phyloP scores from a whole-genome alignment of 2,113 vertebrate genomes.

The Tetrax tetrax region DNA sequence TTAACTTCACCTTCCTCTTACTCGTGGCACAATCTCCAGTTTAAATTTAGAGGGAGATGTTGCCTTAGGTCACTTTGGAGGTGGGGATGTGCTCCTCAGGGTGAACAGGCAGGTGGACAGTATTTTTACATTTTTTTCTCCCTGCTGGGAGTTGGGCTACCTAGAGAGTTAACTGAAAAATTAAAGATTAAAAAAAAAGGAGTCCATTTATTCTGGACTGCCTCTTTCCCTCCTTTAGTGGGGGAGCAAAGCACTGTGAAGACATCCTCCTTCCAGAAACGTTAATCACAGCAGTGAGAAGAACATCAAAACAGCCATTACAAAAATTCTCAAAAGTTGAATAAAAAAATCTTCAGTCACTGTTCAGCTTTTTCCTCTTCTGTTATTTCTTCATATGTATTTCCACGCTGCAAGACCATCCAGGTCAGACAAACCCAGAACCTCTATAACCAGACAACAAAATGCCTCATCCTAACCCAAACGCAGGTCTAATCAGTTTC shows the following conservation, averaged over 20 bases:
- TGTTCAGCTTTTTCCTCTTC: not conserved
- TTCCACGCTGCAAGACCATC: not conserved
- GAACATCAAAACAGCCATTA: not conserved
- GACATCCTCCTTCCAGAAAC: not conserved
- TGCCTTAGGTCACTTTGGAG: slow-evolving; percentile 36
- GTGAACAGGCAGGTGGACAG: slow-evolving; percentile 22
- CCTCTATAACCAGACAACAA: not conserved
- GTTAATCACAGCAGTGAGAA: not conserved
- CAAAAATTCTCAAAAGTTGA: not conserved
- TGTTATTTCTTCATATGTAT: too few relatives aligned
- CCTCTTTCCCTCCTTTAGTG: not conserved
- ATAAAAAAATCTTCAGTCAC: not conserved
- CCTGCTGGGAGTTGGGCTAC: not conserved
- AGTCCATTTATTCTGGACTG: not conserved
- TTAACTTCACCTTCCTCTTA: slow-evolving; percentile 48
- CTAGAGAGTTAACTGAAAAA: not conserved
- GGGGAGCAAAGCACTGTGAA: not conserved
- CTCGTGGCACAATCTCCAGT: slow-evolving; percentile 34
- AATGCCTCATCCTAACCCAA: not conserved
- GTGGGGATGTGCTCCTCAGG: slow-evolving; percentile 5
- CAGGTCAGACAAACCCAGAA: not conserved
- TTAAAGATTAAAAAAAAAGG: not conserved
- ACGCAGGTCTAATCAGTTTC: rapidly evolving
- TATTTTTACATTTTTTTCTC: not conserved
- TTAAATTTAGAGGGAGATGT: slow-evolving; percentile 38